A percentile compares a stretch with the other conserved stretches of the same genome.
phyloP scores from a whole-genome alignment of 2,888 invertebrate genomes.

The Hipparchia semele region DNA sequence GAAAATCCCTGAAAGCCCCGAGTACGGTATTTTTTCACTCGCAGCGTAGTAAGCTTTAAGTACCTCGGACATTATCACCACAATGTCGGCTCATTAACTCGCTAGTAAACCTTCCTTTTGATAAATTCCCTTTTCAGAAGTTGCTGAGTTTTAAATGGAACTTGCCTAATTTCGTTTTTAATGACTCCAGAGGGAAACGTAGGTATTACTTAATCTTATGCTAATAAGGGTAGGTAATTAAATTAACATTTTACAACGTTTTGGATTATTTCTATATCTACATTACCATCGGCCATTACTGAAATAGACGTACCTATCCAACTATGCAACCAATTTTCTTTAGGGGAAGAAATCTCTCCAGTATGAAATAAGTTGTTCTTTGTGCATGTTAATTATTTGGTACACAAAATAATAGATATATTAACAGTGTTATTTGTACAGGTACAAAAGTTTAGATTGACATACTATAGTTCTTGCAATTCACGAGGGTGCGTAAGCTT shows the following conservation, averaged over 20 bases:
- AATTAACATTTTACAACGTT: conserved; percentile 26
- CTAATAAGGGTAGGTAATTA: conserved; percentile 26
- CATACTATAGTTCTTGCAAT: too few species aligned
- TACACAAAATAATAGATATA: too few species aligned
- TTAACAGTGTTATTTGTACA: too few species aligned
- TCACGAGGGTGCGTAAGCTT: too few species aligned
- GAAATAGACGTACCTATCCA: neutral
- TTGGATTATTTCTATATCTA: conserved; percentile 6
- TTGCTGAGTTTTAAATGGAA: conserved; percentile 35
- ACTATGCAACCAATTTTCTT: neutral
- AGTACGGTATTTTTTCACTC: conserved; percentile 42
- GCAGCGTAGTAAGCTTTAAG: conserved; percentile 41
- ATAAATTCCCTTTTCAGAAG: conserved; percentile 67
- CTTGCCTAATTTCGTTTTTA: conserved; percentile 32
- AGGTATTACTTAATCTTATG: conserved; percentile 23
- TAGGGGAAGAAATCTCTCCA: too few species aligned
- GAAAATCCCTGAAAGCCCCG: conserved; percentile 35
- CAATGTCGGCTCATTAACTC: conserved; percentile 72
- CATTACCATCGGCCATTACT: neutral
- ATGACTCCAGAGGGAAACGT: conserved; percentile 19
- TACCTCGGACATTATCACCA: conserved; percentile 57
- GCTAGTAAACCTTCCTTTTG: conserved; percentile 62
- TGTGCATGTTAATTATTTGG: too few species aligned
- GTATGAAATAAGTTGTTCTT: too few species aligned
- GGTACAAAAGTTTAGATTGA: too few species aligned